Conservation (phyloP, 2,113 vertebrate genomes). For the Malurus melanocephalus region DNA sequence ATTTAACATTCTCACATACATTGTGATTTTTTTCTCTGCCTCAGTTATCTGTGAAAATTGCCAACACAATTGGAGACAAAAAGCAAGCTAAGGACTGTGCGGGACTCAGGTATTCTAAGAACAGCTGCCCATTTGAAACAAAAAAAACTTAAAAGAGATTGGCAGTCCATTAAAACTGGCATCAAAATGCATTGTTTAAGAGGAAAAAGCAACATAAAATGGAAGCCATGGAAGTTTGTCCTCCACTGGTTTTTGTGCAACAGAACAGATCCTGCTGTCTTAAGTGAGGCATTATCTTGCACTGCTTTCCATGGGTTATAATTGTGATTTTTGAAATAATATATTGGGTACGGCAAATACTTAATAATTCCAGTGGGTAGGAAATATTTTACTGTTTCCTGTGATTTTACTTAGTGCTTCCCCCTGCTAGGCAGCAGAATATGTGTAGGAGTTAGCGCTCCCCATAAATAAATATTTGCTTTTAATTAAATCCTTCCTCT, state of each 20-base stretch:
- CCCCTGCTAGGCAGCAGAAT: not conserved
- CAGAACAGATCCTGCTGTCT: not conserved
- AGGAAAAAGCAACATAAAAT: not conserved
- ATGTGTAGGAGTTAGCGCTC: not conserved
- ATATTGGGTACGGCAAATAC: not conserved
- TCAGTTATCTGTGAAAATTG: not conserved
- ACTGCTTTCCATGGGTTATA: not conserved
- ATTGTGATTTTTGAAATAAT: not conserved
- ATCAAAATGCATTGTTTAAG: not conserved
- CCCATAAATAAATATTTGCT: not conserved
- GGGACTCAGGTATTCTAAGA: not conserved
- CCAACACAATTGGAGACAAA: not conserved
- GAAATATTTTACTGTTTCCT: not conserved
- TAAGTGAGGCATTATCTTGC: not conserved
- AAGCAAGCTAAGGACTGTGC: not conserved
- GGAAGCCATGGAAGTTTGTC: not conserved
- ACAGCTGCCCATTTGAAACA: not conserved
- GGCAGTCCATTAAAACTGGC: not conserved
- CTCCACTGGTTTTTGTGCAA: not conserved
- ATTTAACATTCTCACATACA: not conserved
- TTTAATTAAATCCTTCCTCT: constrained; percentile 20
- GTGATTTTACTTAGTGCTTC: not conserved
- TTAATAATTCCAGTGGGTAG: not conserved
- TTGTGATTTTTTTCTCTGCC: not conserved
- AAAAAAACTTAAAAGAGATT: not conserved